Conservation (phyloP, 1,140 invertebrate species). For the Portunus trituberculatus region DNA sequence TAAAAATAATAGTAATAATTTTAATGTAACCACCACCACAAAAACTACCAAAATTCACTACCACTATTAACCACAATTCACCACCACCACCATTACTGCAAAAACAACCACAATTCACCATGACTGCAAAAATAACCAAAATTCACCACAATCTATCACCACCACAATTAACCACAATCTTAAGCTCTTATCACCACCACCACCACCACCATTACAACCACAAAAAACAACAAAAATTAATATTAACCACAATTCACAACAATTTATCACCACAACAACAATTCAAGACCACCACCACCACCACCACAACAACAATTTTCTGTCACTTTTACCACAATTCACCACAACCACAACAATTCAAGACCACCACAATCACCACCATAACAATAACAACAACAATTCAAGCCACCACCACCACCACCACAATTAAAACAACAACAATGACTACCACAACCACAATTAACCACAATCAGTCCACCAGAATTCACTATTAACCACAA, state of each 20-base stretch:
- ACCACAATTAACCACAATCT: no score
- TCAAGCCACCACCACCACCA: background rate
- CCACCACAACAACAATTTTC: background rate
- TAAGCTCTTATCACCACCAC: no score
- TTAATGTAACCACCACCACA: background rate
- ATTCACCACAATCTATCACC: no score
- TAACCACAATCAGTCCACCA: background rate
- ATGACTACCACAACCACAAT: background rate
- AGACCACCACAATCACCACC: background rate
- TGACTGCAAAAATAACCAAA: no score
- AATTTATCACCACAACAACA: background rate
- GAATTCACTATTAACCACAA: background rate
- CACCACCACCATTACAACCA: background rate
- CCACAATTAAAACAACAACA: background rate
- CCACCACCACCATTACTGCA: no score
- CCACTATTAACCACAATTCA: no score
- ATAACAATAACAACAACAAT: background rate
- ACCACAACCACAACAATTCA: background rate
- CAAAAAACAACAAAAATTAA: background rate
- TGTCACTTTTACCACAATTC: no score
- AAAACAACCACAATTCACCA: no score
- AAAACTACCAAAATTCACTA: no score
- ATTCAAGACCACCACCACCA: constrained; percentile 13
- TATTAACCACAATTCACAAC: no score
- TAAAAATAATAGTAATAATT: background rate